phyloP scores from a whole-genome alignment of 2,888 invertebrate genomes.

The Petrophora chlorosata region DNA sequence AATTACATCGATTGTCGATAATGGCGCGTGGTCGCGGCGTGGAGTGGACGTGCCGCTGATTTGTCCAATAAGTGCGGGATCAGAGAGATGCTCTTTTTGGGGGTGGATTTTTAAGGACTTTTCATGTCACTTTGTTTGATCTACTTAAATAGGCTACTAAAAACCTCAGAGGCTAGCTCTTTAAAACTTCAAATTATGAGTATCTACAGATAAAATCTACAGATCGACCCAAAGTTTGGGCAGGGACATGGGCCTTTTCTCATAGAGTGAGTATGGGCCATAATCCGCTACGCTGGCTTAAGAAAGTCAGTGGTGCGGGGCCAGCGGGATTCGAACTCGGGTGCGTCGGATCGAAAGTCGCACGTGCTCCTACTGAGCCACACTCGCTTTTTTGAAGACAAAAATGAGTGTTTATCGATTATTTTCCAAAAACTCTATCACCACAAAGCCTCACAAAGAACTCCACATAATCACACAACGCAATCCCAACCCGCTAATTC shows the following conservation, averaged over 20 bases:
- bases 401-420: too few relatives aligned
- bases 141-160: too few relatives aligned
- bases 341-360: too few relatives aligned
- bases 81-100: constrained; percentile 22
- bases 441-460: neutral
- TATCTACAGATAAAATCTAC: neutral
- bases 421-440: neutral
- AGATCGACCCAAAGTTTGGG: too few relatives aligned
- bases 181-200: neutral
- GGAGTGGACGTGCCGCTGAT: constrained; percentile 31
- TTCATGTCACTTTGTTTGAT: neutral
- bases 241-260: too few relatives aligned
- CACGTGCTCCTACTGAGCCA: too few relatives aligned
- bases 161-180: too few relatives aligned
- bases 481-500: constrained; percentile 8
- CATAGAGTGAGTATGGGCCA: too few relatives aligned
- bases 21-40: constrained; percentile 29
- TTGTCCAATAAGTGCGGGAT: constrained; percentile 18
- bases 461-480: constrained; percentile 2
- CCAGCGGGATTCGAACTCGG: too few relatives aligned
- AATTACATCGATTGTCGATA: constrained; percentile 18
- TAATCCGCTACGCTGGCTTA: too few relatives aligned
- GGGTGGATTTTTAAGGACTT: constrained; percentile 9
- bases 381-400: too few relatives aligned
- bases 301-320: too few relatives aligned